Base-by-base conservation (phyloP, 2,113 vertebrate species). In the Cyanocitta stelleri region DNA sequence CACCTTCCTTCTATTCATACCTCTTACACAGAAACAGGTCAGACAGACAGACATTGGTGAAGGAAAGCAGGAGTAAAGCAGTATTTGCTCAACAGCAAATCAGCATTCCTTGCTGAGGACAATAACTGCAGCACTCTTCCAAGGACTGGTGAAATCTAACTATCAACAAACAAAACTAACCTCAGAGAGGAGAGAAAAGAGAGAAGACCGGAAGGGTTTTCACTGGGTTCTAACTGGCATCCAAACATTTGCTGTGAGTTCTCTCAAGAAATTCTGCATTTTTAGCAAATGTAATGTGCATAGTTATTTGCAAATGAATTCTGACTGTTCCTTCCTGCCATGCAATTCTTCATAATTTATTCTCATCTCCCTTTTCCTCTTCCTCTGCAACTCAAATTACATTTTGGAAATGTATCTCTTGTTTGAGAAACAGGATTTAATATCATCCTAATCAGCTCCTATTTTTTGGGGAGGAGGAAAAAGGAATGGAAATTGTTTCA, bases 231-330 rank as follows among this genome's bases (percentile, higher is more conserved):
- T 46, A 90, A 54, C 63, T 26, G 37, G 62, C 2, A 6, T 71
- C 32, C 61, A 67, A 92, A 71, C 29, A 61, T 39, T 69, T 11
- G 2, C 17, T 75, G 49, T 24, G 68, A 89, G 39, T 44, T 89
- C 61, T 85, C 64, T 30, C 4, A 4, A 64, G 69, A 93, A 92
- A 87, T 85, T 76, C 58, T 85, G 75, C 69, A 69, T 64, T 66
- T 91, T 95, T 87, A 75, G 64, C 64, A 95, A 90, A 85, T 81
- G 55, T 7, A 80, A 75, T 29, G 41, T 4, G 39, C 33, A 22
- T 24, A 64, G 59, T 39, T 85, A 82, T 78, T 87, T 93, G 77
- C 69, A 97, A 87, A 89, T 76, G 18, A 91, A 85, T 85, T 82
- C 77, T 75, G 91, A 32, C 69, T 87, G 43, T 29, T 94, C 69